These are phyloP conservation scores for Cinclus mexicanus DNA, from an alignment of 2,113 vertebrate genomes.

Conservation along the genomic window DNA sequence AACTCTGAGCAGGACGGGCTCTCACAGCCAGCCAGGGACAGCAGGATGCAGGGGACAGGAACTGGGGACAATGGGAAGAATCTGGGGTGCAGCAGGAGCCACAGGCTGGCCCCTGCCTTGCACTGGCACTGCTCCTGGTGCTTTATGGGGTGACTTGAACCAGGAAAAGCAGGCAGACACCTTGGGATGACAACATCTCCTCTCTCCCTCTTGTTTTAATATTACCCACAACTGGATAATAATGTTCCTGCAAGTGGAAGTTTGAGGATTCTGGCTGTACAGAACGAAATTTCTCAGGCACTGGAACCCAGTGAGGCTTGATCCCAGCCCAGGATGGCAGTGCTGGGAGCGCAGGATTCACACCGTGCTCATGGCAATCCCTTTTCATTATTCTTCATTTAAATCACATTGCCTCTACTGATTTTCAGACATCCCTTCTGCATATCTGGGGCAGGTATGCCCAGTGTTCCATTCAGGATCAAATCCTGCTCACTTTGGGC, in stretches of 20 bases:
- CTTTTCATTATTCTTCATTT: fast-evolving
- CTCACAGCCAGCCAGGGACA: slow-evolving; percentile 5
- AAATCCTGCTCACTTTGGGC: neutral
- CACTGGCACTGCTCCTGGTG: neutral
- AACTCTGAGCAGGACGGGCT: neutral
- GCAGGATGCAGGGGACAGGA: slow-evolving; percentile 50
- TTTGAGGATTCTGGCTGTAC: neutral
- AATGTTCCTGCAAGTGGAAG: neutral
- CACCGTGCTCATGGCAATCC: neutral
- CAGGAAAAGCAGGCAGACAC: neutral
- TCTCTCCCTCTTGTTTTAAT: neutral
- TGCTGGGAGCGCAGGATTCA: neutral
- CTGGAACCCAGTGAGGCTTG: neutral
- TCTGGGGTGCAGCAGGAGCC: slow-evolving; percentile 4
- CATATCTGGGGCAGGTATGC: neutral
- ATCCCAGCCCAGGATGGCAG: neutral
- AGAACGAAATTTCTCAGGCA: neutral
- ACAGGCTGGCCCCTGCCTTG: neutral
- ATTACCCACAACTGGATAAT: neutral
- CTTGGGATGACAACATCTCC: neutral
- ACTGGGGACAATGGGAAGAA: slow-evolving; percentile 53
- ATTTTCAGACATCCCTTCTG: neutral
- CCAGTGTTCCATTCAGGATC: neutral
- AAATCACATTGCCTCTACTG: neutral
- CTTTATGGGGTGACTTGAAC: fast-evolving